Conservation (phyloP, 2,113 vertebrate genomes). For the Carassius carassius region DNA sequence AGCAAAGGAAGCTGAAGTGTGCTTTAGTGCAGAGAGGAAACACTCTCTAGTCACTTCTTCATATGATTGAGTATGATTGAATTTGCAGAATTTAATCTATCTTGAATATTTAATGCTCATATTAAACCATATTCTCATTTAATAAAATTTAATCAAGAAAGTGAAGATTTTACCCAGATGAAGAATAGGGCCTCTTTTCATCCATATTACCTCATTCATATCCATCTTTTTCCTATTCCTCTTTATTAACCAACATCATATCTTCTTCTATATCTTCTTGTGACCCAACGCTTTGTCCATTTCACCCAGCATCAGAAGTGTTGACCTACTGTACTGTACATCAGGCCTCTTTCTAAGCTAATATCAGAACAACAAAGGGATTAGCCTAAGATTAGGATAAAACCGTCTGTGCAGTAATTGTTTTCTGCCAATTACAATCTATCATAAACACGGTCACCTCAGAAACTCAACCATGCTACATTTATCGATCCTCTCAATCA, state of each 20-base stretch:
- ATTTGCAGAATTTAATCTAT: not conserved
- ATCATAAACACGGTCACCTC: not conserved
- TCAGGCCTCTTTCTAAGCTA: constrained; percentile 69
- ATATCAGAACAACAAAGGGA: constrained; percentile 66
- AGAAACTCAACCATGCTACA: not conserved
- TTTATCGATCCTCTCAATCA: not conserved
- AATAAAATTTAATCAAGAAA: constrained; percentile 3
- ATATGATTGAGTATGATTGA: constrained; percentile 1
- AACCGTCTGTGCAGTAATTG: constrained; percentile 21
- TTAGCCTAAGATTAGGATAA: constrained; percentile 61
- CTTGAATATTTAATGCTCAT: constrained; percentile 9
- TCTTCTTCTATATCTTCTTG: not conserved
- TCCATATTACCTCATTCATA: not conserved
- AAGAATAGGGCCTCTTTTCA: not conserved
- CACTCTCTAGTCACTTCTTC: not conserved
- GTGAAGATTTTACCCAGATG: not conserved
- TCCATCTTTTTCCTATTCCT: not conserved
- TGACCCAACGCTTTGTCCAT: constrained; percentile 19
- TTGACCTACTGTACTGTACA: constrained; percentile 68
- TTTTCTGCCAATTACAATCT: constrained; percentile 34
- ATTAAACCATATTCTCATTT: constrained; percentile 1
- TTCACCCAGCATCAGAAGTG: constrained; percentile 59
- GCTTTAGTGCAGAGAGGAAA: not conserved
- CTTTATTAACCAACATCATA: not conserved
- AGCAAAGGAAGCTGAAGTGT: not conserved